phyloP scores from a whole-genome alignment of 2,888 invertebrate species.

The Neoitamus cyanurus region DNA sequence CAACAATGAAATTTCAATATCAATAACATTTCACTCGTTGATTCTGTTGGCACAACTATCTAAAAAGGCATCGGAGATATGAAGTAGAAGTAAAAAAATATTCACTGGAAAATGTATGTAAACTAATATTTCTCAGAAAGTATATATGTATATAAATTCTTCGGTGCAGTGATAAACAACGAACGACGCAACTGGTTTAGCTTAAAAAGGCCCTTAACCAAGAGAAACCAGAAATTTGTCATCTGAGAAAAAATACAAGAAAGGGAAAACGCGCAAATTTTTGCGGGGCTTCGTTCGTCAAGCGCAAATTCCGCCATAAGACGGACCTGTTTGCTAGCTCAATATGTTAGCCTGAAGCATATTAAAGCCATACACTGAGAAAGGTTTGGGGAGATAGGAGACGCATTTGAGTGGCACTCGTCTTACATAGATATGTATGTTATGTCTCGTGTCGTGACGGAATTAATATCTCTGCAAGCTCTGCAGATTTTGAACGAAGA shows the following conservation, averaged over 20 bases:
- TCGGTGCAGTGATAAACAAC: not conserved
- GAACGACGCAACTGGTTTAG: not conserved
- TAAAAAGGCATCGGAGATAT: not conserved
- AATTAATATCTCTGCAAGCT: not conserved
- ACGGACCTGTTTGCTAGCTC: not conserved
- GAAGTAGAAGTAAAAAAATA: not conserved
- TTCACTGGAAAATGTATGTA: not conserved
- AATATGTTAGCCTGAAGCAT: not conserved
- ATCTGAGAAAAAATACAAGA: not conserved
- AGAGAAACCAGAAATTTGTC: not conserved
- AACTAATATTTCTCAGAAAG: not conserved
- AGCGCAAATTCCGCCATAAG: not conserved
- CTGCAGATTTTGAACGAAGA: not conserved
- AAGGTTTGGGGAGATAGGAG: not conserved
- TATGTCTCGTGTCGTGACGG: not conserved
- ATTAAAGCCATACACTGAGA: not conserved
- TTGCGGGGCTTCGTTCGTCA: not conserved
- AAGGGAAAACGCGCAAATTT: not conserved
- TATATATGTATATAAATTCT: not conserved
- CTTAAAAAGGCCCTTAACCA: not conserved
- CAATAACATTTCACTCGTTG: not conserved
- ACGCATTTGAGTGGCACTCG: not conserved
- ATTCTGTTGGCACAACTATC: not conserved
- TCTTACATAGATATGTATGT: too few species aligned
- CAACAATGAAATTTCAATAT: not conserved